Percentiles rank a stretch among this genome's conserved stretches.
phyloP scores from a whole-genome alignment of 2,888 invertebrate species.

The Apeira syringaria region DNA sequence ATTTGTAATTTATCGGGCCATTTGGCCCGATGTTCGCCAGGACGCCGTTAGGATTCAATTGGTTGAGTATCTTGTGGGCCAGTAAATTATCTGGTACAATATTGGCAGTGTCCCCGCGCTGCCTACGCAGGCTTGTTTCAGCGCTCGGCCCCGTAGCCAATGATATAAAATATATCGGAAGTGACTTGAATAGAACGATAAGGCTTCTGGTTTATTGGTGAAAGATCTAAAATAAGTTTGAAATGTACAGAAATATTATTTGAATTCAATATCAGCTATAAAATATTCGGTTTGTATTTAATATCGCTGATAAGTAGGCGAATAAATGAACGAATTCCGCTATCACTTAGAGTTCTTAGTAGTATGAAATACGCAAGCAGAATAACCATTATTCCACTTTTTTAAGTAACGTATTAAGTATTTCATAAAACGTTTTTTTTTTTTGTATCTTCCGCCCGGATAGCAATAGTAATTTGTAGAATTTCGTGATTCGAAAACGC shows the following conservation, averaged over 20 bases:
- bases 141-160: conserved; percentile 2
- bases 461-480: too few species aligned
- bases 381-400: too few species aligned
- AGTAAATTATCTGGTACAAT: conserved; percentile 30
- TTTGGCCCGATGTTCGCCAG: conserved; percentile 17
- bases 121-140: conserved; percentile 29
- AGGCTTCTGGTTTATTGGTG: conserved; percentile 14
- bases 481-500: too few species aligned
- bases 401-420: too few species aligned
- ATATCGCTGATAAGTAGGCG: not conserved
- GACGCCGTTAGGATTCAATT: conserved; percentile 19
- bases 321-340: too few species aligned
- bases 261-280: not conserved
- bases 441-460: too few species aligned
- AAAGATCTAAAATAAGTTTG: conserved; percentile 4
- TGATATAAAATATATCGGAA: conserved; percentile 25
- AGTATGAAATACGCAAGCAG: too few species aligned
- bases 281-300: too few species aligned
- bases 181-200: conserved; percentile 14
- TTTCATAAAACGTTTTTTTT: too few species aligned
- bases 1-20: conserved; percentile 17
- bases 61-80: conserved; percentile 14
- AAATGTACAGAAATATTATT: not conserved
- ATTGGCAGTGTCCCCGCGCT: conserved; percentile 28
- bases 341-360: too few species aligned